These are phyloP conservation scores for Hyperopisus bebe DNA, from an alignment of 2,113 vertebrate genomes.

Conservation along the genomic window DNA sequence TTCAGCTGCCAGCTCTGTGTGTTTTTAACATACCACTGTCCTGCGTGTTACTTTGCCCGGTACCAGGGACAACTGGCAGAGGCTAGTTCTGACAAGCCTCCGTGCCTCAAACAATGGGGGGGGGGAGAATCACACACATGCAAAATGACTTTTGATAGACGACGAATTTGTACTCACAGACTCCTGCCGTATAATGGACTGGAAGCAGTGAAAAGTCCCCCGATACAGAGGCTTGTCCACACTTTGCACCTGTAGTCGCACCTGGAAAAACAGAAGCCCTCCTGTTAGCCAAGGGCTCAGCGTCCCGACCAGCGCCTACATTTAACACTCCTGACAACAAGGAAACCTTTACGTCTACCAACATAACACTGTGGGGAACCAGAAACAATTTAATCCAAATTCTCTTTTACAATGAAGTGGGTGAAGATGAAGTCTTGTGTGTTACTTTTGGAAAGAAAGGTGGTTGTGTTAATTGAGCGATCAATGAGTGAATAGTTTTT, in stretches of 20 bases:
- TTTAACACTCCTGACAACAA: slow-evolving; percentile 11
- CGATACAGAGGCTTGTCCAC: slow-evolving; percentile 82
- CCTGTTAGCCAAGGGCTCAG: not conserved
- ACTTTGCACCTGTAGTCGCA: slow-evolving; percentile 90
- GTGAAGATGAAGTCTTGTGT: slow-evolving; percentile 38
- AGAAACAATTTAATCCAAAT: slow-evolving; percentile 19
- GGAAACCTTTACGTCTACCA: slow-evolving; percentile 18
- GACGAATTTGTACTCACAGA: slow-evolving; percentile 65
- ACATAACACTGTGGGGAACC: slow-evolving; percentile 12
- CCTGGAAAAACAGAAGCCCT: slow-evolving; percentile 62
- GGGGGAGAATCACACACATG: not conserved
- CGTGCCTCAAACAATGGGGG: not conserved
- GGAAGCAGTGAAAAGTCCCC: slow-evolving; percentile 90
- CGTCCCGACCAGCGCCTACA: not conserved
- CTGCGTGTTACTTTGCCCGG: not conserved
- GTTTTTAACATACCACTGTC: not conserved
- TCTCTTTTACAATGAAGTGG: slow-evolving; percentile 27
- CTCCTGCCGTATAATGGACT: slow-evolving; percentile 89
- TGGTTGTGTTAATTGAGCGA: slow-evolving; percentile 18
- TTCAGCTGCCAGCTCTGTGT: not conserved
- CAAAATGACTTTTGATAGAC: not conserved
- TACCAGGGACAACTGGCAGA: not conserved
- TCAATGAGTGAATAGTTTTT: not conserved
- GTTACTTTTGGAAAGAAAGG: slow-evolving; percentile 44
- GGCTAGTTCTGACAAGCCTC: not conserved